phyloP scores from a whole-genome alignment of 1,140 invertebrate genomes.

The Aethina tumida region DNA sequence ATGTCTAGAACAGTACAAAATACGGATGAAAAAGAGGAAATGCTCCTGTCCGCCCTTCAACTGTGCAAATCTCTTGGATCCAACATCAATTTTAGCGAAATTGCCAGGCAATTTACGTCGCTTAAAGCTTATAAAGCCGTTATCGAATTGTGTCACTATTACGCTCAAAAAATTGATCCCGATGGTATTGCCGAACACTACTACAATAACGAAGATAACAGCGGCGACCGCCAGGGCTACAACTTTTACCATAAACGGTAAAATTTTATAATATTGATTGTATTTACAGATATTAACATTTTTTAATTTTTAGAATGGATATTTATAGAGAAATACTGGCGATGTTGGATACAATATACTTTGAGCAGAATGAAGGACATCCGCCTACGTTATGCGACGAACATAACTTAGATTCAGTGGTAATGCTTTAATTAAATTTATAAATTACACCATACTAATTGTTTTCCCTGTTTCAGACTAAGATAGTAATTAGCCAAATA shows the following conservation, averaged over 20 bases:
- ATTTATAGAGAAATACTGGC: conserved; percentile 80
- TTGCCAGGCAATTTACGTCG: conserved; percentile 67
- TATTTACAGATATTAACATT: not conserved
- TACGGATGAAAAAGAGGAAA: conserved; percentile 58
- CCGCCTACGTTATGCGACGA: conserved; percentile 1
- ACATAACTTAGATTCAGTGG: conserved; percentile 10
- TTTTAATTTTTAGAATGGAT: conserved; percentile 54
- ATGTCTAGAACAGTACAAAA: conserved; percentile 61
- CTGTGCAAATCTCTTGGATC: conserved; percentile 78
- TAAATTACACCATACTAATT: not conserved
- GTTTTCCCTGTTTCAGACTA: conserved; percentile 10
- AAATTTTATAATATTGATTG: not conserved
- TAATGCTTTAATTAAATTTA: conserved; percentile 6
- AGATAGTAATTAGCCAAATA: conserved; percentile 26
- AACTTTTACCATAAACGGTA: conserved; percentile 57
- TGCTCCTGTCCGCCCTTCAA: conserved; percentile 69
- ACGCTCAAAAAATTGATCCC: conserved; percentile 78
- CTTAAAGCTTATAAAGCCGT: conserved; percentile 79
- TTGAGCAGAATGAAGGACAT: conserved; percentile 40
- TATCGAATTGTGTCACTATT: conserved; percentile 76
- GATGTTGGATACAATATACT: conserved; percentile 68
- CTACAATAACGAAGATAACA: conserved; percentile 69
- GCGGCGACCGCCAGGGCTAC: conserved; percentile 62
- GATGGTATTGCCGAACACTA: conserved; percentile 80
- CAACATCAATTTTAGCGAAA: conserved; percentile 63